These are phyloP conservation scores for Bombus cullumanus DNA, from an alignment of 1,140 invertebrate species.

Conservation along the genomic window DNA sequence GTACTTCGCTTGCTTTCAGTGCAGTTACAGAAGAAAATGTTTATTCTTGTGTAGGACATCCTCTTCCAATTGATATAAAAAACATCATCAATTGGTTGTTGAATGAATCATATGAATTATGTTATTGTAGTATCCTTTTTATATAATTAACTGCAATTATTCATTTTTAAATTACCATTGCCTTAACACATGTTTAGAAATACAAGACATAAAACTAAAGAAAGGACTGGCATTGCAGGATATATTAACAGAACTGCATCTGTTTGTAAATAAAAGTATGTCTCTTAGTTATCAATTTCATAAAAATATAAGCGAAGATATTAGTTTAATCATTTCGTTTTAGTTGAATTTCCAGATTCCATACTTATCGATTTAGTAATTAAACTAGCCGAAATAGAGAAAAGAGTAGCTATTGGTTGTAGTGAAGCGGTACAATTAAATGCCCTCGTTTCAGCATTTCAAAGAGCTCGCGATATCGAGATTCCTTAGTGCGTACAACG, in stretches of 20 bases:
- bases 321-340: constrained; percentile 74
- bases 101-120: constrained; percentile 91
- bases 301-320: neutral
- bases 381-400: constrained; percentile 93
- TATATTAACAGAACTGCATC: constrained; percentile 94
- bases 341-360: constrained; percentile 92
- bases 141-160: constrained; percentile 50
- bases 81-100: constrained; percentile 95
- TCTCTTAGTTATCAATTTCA: constrained; percentile 56
- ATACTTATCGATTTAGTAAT: constrained; percentile 89
- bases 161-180: constrained; percentile 47
- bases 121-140: constrained; percentile 92
- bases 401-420: constrained; percentile 89
- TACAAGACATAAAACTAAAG: constrained; percentile 91
- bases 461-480: constrained; percentile 85
- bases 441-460: constrained; percentile 91
- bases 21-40: constrained; percentile 95
- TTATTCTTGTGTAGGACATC: constrained; percentile 98
- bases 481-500: neutral
- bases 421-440: constrained; percentile 94
- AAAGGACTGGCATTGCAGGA: constrained; percentile 96
- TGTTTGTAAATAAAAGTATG: constrained; percentile 93
- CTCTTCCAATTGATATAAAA: constrained; percentile 94
- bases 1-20: constrained; percentile 93
- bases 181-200: constrained; percentile 85